A percentile compares a stretch with the other conserved stretches of the same genome.
Conservation (phyloP, 2,888 invertebrate genomes). For the Tricholauxania praeusta region DNA sequence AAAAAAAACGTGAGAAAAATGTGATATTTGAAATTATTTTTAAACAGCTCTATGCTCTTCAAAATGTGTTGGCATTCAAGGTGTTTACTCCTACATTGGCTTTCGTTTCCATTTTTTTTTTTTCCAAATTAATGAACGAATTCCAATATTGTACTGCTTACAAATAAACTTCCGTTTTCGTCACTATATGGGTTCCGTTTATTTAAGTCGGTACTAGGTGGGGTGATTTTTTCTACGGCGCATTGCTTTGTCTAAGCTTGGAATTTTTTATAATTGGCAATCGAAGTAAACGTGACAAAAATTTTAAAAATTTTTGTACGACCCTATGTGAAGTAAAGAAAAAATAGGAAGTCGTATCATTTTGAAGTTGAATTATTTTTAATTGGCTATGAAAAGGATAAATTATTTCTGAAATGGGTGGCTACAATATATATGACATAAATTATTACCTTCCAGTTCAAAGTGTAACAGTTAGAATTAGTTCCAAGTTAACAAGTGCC, state of each 20-base stretch:
- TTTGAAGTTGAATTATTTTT: too few species aligned
- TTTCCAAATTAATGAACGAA: background rate
- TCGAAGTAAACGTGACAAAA: constrained; percentile 59
- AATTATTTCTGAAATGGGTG: too few species aligned
- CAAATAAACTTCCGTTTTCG: constrained; percentile 58
- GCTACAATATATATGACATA: too few species aligned
- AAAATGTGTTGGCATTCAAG: background rate
- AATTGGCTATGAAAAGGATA: too few species aligned
- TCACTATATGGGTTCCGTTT: constrained; percentile 44
- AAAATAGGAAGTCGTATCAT: too few species aligned
- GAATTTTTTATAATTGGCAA: constrained; percentile 60
- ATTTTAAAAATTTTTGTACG: constrained; percentile 47
- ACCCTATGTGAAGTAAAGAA: too few species aligned
- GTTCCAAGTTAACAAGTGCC: too few species aligned
- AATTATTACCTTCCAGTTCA: too few species aligned
- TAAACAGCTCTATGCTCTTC: background rate
- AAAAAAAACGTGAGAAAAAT: constrained; percentile 20
- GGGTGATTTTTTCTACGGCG: background rate
- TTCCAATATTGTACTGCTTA: constrained; percentile 46
- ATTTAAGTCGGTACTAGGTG: background rate
- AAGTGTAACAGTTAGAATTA: too few species aligned
- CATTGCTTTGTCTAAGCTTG: background rate
- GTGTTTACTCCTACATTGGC: constrained; percentile 8
- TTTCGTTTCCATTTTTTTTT: constrained; percentile 19
- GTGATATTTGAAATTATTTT: constrained; percentile 7